Evolutionary conservation across 2,113 vertebrate genomes (phyloP).

Genomic region (Raja brachyura): DNA sequence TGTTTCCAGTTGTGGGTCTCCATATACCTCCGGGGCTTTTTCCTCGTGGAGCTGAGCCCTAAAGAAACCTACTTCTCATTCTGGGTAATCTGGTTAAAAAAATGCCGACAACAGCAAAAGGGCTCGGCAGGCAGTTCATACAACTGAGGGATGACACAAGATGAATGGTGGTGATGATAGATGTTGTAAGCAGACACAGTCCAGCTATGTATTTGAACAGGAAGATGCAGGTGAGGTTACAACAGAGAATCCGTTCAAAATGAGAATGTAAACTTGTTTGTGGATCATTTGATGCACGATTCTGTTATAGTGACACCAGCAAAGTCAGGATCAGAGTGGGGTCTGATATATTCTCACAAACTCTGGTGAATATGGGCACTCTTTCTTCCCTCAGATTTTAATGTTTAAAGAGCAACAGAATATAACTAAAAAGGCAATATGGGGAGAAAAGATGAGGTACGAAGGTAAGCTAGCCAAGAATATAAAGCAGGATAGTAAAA

Average conservation of each 20-base stretch:
- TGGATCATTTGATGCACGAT: background rate
- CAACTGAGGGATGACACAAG: background rate
- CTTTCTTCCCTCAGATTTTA: too few species aligned
- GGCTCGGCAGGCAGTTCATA: background rate
- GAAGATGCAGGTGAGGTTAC: background rate
- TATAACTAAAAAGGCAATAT: too few species aligned
- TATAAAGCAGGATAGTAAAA: too few species aligned
- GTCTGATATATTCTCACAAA: background rate
- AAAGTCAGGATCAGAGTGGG: background rate
- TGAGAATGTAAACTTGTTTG: slow-evolving; percentile 2
- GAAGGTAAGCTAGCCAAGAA: too few species aligned
- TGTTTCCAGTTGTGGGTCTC: background rate
- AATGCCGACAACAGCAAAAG: background rate
- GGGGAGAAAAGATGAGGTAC: too few species aligned
- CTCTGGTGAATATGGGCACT: background rate
- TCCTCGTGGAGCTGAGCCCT: background rate
- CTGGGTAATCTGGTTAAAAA: background rate
- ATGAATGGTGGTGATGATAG: background rate
- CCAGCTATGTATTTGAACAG: background rate
- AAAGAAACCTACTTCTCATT: background rate
- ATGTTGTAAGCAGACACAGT: slow-evolving; percentile 12
- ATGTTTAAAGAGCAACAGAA: too few species aligned
- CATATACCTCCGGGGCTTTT: background rate
- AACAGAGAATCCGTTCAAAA: background rate
- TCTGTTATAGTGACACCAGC: background rate